phyloP scores from a whole-genome alignment of 2,888 invertebrate species.

The Arge pagana region DNA sequence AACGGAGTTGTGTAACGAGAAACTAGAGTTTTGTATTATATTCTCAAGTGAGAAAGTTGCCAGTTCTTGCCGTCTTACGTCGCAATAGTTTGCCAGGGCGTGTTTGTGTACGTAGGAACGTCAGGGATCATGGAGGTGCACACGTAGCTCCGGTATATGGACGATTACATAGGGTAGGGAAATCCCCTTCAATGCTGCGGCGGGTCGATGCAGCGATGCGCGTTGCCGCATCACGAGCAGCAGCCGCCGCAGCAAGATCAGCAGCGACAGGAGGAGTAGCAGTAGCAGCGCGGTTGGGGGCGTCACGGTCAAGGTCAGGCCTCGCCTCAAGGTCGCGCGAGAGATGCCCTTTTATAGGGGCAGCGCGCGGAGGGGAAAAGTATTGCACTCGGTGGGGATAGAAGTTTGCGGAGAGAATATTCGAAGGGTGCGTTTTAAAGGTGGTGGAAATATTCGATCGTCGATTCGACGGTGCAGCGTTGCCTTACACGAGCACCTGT shows the following conservation, averaged over 20 bases:
- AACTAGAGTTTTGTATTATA: too few species aligned
- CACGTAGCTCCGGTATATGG: neutral
- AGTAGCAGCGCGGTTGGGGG: slow-evolving; percentile 32
- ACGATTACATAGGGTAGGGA: neutral
- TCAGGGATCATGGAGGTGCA: neutral
- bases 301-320: slow-evolving; percentile 56
- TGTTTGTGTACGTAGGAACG: neutral
- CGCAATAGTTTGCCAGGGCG: neutral
- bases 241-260: slow-evolving; percentile 37
- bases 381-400: slow-evolving; percentile 22
- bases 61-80: too few species aligned
- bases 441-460: neutral
- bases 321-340: slow-evolving; percentile 50
- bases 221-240: slow-evolving; percentile 34
- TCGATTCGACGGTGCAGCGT: neutral
- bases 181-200: slow-evolving; percentile 31
- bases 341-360: too few species aligned
- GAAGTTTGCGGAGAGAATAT: slow-evolving; percentile 30
- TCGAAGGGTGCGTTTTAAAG: neutral
- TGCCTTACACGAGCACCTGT: too few species aligned
- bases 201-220: slow-evolving; percentile 48
- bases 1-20: too few species aligned
- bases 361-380: slow-evolving; percentile 44
- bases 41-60: too few species aligned
- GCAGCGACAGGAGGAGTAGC: neutral